These are phyloP conservation scores for Lasioglossum pauxillum DNA, from an alignment of 2,888 invertebrate species.

Conservation along the genomic window DNA sequence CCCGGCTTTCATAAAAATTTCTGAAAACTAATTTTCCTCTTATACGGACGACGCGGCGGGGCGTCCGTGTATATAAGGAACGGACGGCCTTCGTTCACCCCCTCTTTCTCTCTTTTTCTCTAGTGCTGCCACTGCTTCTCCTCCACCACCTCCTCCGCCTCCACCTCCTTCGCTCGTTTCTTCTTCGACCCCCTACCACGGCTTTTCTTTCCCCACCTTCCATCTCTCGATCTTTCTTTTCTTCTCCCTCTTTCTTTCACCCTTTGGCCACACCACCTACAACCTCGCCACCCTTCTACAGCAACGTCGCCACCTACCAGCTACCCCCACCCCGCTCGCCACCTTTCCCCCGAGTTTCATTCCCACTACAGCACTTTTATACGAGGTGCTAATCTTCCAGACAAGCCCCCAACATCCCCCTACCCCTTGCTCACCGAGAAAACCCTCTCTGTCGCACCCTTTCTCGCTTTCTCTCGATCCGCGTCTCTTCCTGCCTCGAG, in stretches of 20 bases:
- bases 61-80: constrained; percentile 70
- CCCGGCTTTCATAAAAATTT: constrained; percentile 83
- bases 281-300: constrained; percentile 50
- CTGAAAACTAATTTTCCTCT: constrained; percentile 84
- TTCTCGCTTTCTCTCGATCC: constrained; percentile 37
- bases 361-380: constrained; percentile 82
- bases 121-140: constrained; percentile 45
- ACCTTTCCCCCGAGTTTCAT: constrained; percentile 71
- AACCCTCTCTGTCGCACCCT: constrained; percentile 9
- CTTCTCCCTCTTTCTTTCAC: constrained; percentile 52
- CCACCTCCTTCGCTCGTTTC: constrained; percentile 36
- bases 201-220: constrained; percentile 38
- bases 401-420: constrained; percentile 75
- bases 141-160: constrained; percentile 43
- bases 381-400: constrained; percentile 84
- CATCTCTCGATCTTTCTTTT: constrained; percentile 34
- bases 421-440: constrained; percentile 50
- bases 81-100: constrained; percentile 66
- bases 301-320: constrained; percentile 54
- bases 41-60: constrained; percentile 71
- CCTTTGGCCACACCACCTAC: constrained; percentile 60
- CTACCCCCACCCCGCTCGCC: constrained; percentile 52
- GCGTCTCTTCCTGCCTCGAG: constrained; percentile 38
- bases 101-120: constrained; percentile 44
- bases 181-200: constrained; percentile 32